phyloP scores from a whole-genome alignment of 2,113 vertebrate genomes.

The Numenius arquata region DNA sequence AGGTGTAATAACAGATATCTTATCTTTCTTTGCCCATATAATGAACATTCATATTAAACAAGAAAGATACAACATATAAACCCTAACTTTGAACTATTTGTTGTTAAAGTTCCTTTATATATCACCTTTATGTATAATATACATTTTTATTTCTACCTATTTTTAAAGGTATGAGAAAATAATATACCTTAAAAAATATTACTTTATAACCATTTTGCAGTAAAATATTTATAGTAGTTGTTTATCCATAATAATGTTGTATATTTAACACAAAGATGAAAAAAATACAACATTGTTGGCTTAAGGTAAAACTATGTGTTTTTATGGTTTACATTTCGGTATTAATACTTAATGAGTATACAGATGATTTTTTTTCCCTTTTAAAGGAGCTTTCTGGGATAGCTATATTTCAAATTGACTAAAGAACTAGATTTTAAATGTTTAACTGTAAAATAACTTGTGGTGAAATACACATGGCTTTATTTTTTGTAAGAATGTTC shows the following conservation, averaged over 20 bases:
- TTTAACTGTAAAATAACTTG: not conserved
- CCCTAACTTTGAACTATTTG: not conserved
- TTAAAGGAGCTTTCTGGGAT: not conserved
- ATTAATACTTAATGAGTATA: slow-evolving; percentile 54
- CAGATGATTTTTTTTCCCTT: not conserved
- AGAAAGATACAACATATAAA: not conserved
- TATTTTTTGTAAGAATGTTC: not conserved
- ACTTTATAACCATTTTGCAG: not conserved
- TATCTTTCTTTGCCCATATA: not conserved
- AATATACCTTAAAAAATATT: not conserved
- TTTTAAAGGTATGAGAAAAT: not conserved
- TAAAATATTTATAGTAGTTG: slow-evolving; percentile 30
- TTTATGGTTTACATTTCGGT: slow-evolving; percentile 21
- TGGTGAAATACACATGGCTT: not conserved
- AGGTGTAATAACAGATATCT: not conserved
- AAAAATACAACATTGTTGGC: slow-evolving; percentile 17
- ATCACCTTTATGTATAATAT: not conserved
- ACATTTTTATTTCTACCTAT: not conserved
- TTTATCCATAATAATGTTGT: slow-evolving; percentile 28
- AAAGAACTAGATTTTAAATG: not conserved
- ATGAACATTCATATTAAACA: not conserved
- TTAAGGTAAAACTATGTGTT: slow-evolving; percentile 41
- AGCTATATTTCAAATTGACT: not conserved
- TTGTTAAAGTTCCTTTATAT: not conserved
- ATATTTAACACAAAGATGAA: slow-evolving; percentile 22